Base-by-base conservation (phyloP, 2,113 vertebrate species). In the Rallus limicola region DNA sequence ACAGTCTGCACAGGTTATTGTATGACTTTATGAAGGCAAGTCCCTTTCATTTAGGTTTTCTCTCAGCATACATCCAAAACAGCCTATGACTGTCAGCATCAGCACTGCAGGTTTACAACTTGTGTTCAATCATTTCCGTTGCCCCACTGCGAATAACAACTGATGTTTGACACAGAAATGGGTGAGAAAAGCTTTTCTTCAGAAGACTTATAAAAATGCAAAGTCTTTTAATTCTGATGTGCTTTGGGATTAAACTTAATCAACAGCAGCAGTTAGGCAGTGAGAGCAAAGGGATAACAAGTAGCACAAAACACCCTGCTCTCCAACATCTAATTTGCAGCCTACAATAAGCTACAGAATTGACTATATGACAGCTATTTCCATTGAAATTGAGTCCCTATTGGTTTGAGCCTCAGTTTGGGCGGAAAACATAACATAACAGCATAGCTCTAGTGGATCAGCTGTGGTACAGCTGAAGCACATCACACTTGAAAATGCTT, bases 141-240 rank as follows among this genome's bases (percentile, higher is more conserved):
- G 71, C 16, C 24, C 58, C 68, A 55, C 82, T 65, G 62, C 1
- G 10, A 89, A 68, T 28, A 80, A 71, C 58, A 82, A 93, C 24
- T 82, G 60, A 33, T 3, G 20, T n/a, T 90, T 76, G 46, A 56
- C 63, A 77, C 24, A 50, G 42, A 93, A 56, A 9, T 24, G 25
- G 3, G 18, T 8, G 0, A 23, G 11, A 72, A 70, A 80, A 88
- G 11, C 50, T 72, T 48, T 20, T 90, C 42, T 88, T 77, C 63
- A 62, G 31, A 88, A 85, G 78, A 88, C 40, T 71, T 50, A 44
- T 10, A 91, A 91, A 95, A 92, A 89, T 60, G 74, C 86, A 63
- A 86, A 83, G 52, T 44, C 84, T 96, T 95, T 97, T 92, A 97
- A 97, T 92, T 96, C 56, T 60, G 44, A 71, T 68, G 84, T 75